A percentile compares a stretch with the other conserved stretches of the same genome.
Conservation (phyloP, 2,113 vertebrate genomes). For the Hypanus sabinus region DNA sequence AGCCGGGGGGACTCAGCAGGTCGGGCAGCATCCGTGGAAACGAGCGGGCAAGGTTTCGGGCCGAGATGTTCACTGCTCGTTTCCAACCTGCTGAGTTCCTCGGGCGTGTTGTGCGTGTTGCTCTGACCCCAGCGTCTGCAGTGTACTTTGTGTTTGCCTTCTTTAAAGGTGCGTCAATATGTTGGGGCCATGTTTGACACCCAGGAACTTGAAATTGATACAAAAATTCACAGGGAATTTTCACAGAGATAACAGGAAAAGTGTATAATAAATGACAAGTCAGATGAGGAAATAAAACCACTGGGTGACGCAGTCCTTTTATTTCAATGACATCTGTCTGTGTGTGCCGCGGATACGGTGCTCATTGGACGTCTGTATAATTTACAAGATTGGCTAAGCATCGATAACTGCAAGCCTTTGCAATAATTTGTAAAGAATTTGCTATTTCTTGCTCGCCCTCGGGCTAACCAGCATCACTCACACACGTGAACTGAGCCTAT, state of each 20-base stretch:
- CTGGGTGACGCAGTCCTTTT: neutral
- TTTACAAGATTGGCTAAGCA: neutral
- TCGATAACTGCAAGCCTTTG: neutral
- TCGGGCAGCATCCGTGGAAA: too few species aligned
- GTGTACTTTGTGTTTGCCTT: too few species aligned
- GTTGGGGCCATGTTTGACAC: too few species aligned
- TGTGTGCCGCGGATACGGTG: neutral
- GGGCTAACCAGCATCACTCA: neutral
- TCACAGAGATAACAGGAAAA: too few species aligned
- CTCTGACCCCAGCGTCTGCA: too few species aligned
- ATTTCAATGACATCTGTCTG: neutral
- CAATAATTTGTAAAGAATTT: neutral
- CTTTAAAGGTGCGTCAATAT: too few species aligned
- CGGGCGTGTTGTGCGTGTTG: too few species aligned
- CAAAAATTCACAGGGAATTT: neutral
- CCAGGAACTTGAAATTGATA: too few species aligned
- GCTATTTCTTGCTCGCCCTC: neutral
- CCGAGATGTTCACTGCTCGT: too few species aligned
- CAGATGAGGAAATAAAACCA: neutral
- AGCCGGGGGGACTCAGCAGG: too few species aligned
- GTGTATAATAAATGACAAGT: neutral
- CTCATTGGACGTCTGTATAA: neutral
- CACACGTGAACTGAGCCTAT: neutral
- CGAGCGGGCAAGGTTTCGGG: too few species aligned
- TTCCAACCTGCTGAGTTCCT: too few species aligned